Evolutionary conservation across 23 tunicate species (phyloP).

Genomic region (Ascidia mentula): DNA sequence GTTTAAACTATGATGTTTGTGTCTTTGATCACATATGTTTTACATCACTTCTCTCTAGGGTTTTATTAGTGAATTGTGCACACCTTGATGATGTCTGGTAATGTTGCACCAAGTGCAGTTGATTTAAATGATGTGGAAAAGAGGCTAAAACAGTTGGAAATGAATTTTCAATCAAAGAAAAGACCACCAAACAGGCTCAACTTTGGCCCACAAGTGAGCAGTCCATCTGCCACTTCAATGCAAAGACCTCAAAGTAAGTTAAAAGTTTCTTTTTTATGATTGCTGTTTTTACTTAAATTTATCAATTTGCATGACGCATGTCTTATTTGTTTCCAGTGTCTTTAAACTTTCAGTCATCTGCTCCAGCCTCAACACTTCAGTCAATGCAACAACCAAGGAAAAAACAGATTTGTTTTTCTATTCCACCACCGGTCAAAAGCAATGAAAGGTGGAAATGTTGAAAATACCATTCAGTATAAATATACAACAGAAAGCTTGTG

Average conservation of each 20-base stretch:
- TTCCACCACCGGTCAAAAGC: slow-evolving; percentile 48
- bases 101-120: slow-evolving; percentile 35
- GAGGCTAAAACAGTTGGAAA: slow-evolving; percentile 44
- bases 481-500: too few relatives aligned
- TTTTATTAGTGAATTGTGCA: too few relatives aligned
- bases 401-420: slow-evolving; percentile 40
- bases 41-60: too few relatives aligned
- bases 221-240: background rate
- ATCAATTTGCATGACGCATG: background rate
- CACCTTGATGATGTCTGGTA: slow-evolving; percentile 37
- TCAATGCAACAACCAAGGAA: slow-evolving; percentile 16
- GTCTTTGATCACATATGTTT: too few relatives aligned
- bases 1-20: too few relatives aligned
- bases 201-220: background rate
- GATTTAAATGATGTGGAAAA: slow-evolving; percentile 35
- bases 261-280: background rate
- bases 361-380: slow-evolving; percentile 20
- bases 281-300: background rate
- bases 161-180: slow-evolving; percentile 17
- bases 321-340: slow-evolving; percentile 27
- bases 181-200: background rate
- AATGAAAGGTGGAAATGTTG: slow-evolving; percentile 69
- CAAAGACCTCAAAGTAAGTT: slow-evolving; percentile 28
- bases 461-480: too few relatives aligned
- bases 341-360: slow-evolving; percentile 21